Percentiles rank a stretch among this genome's conserved stretches.
phyloP scores from a whole-genome alignment of 1,140 invertebrate species.

The Trissolcus basalis region DNA sequence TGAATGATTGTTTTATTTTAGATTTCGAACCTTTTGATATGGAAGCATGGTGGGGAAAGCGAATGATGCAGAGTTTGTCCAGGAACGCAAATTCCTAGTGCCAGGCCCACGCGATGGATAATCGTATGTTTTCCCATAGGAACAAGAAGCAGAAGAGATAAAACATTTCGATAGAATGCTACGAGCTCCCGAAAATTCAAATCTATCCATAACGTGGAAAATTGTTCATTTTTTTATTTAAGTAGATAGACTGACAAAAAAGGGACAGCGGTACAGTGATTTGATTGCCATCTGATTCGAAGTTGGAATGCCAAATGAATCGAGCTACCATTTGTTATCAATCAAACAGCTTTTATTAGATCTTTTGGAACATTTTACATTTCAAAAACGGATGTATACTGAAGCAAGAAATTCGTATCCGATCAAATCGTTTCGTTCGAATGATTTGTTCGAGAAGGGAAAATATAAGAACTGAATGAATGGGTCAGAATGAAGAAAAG shows the following conservation, averaged over 20 bases:
- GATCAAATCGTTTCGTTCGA: not conserved
- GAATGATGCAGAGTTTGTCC: conserved; percentile 76
- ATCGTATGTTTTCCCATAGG: conserved; percentile 72
- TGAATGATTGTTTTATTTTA: conserved; percentile 57
- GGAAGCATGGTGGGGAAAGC: conserved; percentile 79
- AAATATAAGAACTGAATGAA: not conserved
- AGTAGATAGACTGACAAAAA: too few relatives aligned
- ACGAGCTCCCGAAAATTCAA: not conserved
- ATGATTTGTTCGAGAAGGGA: not conserved
- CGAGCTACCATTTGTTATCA: too few relatives aligned
- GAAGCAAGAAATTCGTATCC: not conserved
- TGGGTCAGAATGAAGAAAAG: not conserved
- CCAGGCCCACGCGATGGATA: conserved; percentile 66
- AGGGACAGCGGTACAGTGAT: too few relatives aligned
- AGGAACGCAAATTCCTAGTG: conserved; percentile 75
- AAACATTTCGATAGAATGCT: conserved; percentile 28
- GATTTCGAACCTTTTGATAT: conserved; percentile 81
- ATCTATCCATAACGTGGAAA: too few relatives aligned
- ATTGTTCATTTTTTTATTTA: not conserved
- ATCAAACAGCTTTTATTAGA: too few relatives aligned
- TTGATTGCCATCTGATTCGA: too few relatives aligned
- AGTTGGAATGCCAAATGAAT: not conserved
- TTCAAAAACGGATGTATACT: too few relatives aligned
- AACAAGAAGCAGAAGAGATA: conserved; percentile 72
- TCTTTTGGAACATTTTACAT: too few relatives aligned